Conservation (phyloP, 2,888 invertebrate genomes). For the Xestia sexstrigata region DNA sequence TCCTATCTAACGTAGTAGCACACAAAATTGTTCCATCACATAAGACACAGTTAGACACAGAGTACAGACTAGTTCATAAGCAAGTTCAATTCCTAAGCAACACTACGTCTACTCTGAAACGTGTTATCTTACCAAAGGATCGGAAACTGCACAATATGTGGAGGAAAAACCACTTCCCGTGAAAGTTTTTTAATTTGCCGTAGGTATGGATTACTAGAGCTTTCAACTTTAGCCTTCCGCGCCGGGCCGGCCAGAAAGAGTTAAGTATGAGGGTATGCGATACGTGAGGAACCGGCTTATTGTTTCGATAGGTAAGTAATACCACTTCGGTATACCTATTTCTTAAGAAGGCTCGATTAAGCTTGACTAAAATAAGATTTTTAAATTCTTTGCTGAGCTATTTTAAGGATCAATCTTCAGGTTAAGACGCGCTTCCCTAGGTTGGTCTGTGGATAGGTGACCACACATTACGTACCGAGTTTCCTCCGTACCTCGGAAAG, state of each 20-base stretch:
- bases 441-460: too few species aligned
- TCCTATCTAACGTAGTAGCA: not conserved
- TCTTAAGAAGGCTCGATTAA: not conserved
- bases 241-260: not conserved
- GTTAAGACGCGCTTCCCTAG: too few species aligned
- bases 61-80: not conserved
- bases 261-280: conserved; percentile 15
- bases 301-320: not conserved
- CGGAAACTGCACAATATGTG: conserved; percentile 30
- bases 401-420: not conserved
- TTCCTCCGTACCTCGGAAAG: too few species aligned
- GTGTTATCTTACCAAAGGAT: conserved; percentile 25
- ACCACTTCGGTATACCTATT: not conserved
- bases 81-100: not conserved
- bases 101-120: not conserved
- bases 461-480: too few species aligned
- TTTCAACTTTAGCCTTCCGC: conserved; percentile 39
- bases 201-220: conserved; percentile 48
- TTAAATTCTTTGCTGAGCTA: not conserved
- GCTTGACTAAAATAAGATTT: too few species aligned
- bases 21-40: too few species aligned
- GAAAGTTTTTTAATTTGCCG: conserved; percentile 56
- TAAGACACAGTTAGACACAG: too few species aligned
- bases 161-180: conserved; percentile 13
- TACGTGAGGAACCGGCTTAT: conserved; percentile 3